Evolutionary conservation across 2,797 vertebrate species (phyloP), one percentile per base, ranked within the genome.

Genomic region (Myotis findleyi): DNA sequence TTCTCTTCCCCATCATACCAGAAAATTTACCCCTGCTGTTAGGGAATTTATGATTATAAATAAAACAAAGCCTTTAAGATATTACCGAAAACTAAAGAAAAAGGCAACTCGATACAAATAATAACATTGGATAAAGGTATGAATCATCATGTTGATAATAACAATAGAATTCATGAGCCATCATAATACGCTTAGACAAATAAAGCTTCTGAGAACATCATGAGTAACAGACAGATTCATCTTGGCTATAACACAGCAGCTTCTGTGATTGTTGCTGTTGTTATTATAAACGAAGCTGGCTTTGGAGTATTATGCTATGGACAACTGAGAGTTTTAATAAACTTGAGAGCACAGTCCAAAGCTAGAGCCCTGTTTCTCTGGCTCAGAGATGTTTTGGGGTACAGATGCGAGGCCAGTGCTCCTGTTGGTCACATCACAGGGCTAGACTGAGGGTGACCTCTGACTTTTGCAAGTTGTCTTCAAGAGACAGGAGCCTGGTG

Each of bases 21-120:
- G 89, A 64, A 79, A 90, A 93, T 33, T 21, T 27, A 30, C 53
- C 83, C 44, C 33, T 16, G 25, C 72, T 4, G 0, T 73, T 66
- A 89, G 90, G 44, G 62, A 89, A 83, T 91, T 93, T 87, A 81
- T 25, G 57, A 86, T 93, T 73, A 75, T 73, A 95, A 96, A 84
- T 66, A 83, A 96, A 89, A 90, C 51, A 95, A 92, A 79, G 72
- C 66, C 79, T 94, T 89, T 73, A 87, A 92, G 92, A 73, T 17
- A 49, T 76, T 86, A 77, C 79, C 47, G 36, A 92, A 97, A 94
- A 66, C 66, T 36, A 68, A 95, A 91, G 87, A 66, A 92, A 95
- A 82, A 93, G 68, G 75, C n/a, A 87, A 55, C 81, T 62, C 59
- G 38, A 87, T 96, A 88, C 83, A 91, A 97, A 95, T 80, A 90